Evolutionary conservation across 2,888 invertebrate genomes (phyloP), one percentile per base, ranked within the genome.

Genomic region (Syrista parreyssii): DNA sequence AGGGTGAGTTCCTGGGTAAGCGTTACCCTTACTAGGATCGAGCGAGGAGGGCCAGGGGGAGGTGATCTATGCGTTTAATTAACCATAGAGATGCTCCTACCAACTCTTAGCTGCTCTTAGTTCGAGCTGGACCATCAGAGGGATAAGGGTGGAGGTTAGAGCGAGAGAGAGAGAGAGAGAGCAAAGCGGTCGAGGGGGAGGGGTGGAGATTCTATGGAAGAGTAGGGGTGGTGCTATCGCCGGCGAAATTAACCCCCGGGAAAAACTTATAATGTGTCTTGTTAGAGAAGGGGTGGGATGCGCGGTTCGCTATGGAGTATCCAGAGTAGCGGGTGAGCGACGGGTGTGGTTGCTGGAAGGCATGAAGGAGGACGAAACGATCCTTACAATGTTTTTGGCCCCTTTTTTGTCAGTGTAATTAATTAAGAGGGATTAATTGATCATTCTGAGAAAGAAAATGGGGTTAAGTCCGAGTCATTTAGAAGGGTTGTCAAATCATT

Each of bases 11-110:
- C 68, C 73, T 68, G 76, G 68, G 77, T 69, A 76, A 77, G 40
- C 73, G 71, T 71, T 23, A 23, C 55, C 55, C 55, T 74, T 30
- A 68, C 40, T 69, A 36, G 78, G 72, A 31, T 23, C 74, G 74
- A 35, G n/a, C 30, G 36, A 76, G 74, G 82, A 78, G 78, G 78
- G 76, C 76, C 55, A 77, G 76, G 78, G 76, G 84, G 84, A 82
- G 84, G 89, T 90, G 90, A 90, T 90, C 89, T 90, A 90, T 90
- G 90, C 90, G 90, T 90, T 90, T 90, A 90, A 90, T 90, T 90
- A 90, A 90, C 90, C 89, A 89, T 89, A 89, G 88, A 90, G 90
- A 90, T 87, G 88, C 88, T 88, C 84, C 86, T 85, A 87, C 88
- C 85, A 85, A 89, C 88, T 89, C 89, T 88, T 89, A 88, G 88